Conservation (phyloP, 2,797 vertebrate species). For the Pseudochirops corinnae region DNA sequence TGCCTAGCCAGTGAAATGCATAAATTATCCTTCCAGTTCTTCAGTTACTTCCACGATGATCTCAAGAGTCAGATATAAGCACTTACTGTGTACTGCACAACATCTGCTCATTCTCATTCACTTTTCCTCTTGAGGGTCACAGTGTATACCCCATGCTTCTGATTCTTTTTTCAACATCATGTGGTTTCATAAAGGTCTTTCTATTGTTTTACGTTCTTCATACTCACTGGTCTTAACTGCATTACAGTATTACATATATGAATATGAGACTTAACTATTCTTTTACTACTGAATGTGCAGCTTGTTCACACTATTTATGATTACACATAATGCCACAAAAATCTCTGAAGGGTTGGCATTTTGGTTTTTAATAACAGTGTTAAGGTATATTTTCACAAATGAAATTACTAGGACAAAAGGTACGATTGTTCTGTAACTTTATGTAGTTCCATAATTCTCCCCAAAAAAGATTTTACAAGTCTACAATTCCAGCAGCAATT, state of each 20-base stretch:
- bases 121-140: too few relatives aligned
- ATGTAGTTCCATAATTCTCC: neutral
- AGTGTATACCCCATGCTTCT: too few relatives aligned
- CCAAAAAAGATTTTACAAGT: neutral
- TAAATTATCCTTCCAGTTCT: too few relatives aligned
- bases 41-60: too few relatives aligned
- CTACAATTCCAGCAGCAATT: neutral
- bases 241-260: neutral
- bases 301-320: neutral
- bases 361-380: neutral
- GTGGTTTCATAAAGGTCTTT: neutral
- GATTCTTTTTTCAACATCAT: too few relatives aligned
- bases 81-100: too few relatives aligned
- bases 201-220: neutral
- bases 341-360: neutral
- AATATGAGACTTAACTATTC: neutral
- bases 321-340: neutral
- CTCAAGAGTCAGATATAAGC: too few relatives aligned
- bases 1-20: too few relatives aligned
- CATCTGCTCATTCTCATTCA: too few relatives aligned
- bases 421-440: neutral
- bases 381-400: neutral
- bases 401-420: neutral
- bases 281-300: neutral
- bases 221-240: neutral